These are phyloP conservation scores for Macrobrachium nipponense DNA, from an alignment of 1,140 invertebrate genomes.

Conservation along the genomic window DNA sequence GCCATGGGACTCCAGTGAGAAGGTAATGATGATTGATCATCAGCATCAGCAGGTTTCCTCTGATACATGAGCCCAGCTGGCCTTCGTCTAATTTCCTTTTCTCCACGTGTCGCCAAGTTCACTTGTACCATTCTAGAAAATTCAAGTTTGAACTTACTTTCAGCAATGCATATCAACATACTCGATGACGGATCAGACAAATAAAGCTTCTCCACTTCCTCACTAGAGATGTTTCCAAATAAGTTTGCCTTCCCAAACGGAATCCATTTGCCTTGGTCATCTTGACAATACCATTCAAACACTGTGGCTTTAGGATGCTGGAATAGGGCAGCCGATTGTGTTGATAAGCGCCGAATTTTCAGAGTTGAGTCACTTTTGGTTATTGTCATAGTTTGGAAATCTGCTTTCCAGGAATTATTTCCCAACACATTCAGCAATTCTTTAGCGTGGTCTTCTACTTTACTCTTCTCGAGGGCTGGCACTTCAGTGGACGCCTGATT, in stretches of 20 bases:
- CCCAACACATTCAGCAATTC: conserved; percentile 24
- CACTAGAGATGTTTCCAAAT: conserved; percentile 13
- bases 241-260: conserved; percentile 22
- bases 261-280: conserved; percentile 48
- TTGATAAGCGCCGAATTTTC: conserved; percentile 31
- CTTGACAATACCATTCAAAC: conserved; percentile 42
- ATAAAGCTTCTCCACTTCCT: conserved; percentile 42
- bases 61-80: conserved; percentile 28
- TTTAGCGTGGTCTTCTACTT: conserved; percentile 1
- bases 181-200: conserved; percentile 4
- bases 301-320: conserved; percentile 41
- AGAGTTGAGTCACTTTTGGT: not conserved
- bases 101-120: conserved; percentile 18
- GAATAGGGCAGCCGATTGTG: conserved; percentile 11
- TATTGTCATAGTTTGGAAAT: conserved; percentile 29
- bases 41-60: not conserved
- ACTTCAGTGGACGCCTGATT: not conserved
- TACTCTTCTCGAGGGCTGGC: not conserved
- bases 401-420: conserved; percentile 25
- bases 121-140: conserved; percentile 37
- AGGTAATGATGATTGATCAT: not conserved
- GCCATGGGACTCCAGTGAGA: conserved; percentile 34
- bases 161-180: conserved; percentile 18
- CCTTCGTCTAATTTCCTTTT: conserved; percentile 33
- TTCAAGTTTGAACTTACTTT: conserved; percentile 23